Evolutionary conservation across 2,888 invertebrate species (phyloP).

Genomic region (Dorcus hopei): DNA sequence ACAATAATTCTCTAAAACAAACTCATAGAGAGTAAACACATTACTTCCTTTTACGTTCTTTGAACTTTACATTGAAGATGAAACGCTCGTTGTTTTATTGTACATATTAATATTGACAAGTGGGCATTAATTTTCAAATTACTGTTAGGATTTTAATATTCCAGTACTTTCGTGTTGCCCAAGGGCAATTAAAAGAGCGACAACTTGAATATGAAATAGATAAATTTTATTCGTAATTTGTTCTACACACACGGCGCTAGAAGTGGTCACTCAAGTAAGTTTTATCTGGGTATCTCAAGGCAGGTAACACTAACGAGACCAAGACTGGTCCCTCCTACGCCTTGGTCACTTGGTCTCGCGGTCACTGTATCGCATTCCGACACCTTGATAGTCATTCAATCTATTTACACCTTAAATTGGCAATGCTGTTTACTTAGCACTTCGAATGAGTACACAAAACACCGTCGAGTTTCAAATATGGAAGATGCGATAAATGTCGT

Average conservation of each 20-base stretch:
- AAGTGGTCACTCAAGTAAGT: conserved; percentile 18
- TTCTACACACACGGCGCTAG: background rate
- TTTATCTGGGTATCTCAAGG: conserved; percentile 28
- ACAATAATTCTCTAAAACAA: too few relatives aligned
- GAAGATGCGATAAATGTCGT: too few relatives aligned
- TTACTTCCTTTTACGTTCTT: conserved; percentile 14
- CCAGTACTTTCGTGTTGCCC: too few relatives aligned
- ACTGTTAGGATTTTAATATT: too few relatives aligned
- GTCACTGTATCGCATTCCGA: conserved; percentile 20
- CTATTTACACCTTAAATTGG: conserved; percentile 12
- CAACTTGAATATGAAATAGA: too few relatives aligned
- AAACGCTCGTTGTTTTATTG: background rate
- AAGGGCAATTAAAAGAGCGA: too few relatives aligned
- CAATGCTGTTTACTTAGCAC: conserved; percentile 4
- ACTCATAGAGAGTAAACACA: conserved; percentile 18
- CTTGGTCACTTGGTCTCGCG: conserved; percentile 32
- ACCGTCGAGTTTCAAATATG: too few relatives aligned
- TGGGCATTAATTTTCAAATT: too few relatives aligned
- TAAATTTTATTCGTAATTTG: conserved; percentile 2
- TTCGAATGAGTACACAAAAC: too few relatives aligned
- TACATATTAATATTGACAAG: too few relatives aligned
- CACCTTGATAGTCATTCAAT: conserved; percentile 16
- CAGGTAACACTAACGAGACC: conserved; percentile 28
- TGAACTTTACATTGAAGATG: conserved; percentile 2
- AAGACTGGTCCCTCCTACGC: conserved; percentile 32